Base-by-base conservation (phyloP, 2,888 invertebrate species). In the Caenorhabditis uteleia region DNA sequence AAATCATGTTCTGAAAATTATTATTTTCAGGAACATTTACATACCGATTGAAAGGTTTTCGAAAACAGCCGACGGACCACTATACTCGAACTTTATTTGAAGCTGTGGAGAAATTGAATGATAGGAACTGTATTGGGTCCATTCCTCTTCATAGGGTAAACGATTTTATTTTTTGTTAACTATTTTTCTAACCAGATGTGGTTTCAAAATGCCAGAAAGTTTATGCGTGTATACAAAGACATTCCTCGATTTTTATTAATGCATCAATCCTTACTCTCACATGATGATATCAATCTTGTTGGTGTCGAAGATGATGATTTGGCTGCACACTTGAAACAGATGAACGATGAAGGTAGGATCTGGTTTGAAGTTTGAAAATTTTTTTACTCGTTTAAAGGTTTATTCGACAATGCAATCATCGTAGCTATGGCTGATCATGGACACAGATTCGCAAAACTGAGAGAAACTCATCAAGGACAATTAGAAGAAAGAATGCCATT, bases 371-470 rank as follows among this genome's bases (percentile, higher is more conserved):
- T n/a, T 18, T 34, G 12, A 20, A 47, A 47, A 34, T 14, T 16
- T 8, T 10, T 5, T 10, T 12, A n/a, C n/a, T 20, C 3, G 20
- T 49, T 36, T 21, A 42, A 7, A 57, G 89, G 89, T 0, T 85
- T 88, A 34, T 85, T 93, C 18, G 89, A 93, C 65, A 89, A 91
- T 74, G 91, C 94, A 0, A 82, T 95, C 68, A 84, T 95, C 0
- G 88, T 95, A 51, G 82, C 95, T 3, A 92, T 95, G 92, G 90
- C 92, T 4, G 95, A 95, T 85, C 95, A 95, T 84, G 95, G 95
- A 0, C 89, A 90, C 60, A 89, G 93, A 82, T 93, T 91, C 84
- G 89, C 91, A 0, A 87, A 89, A 48, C 88, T 93, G 7, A 88
- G 95, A 0, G 88, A 90, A 76, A 93, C 93, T 0, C 86, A 91